Evolutionary conservation across 2,888 invertebrate genomes (phyloP), one percentile per base, ranked within the genome.

Genomic region (Seira musarum): DNA sequence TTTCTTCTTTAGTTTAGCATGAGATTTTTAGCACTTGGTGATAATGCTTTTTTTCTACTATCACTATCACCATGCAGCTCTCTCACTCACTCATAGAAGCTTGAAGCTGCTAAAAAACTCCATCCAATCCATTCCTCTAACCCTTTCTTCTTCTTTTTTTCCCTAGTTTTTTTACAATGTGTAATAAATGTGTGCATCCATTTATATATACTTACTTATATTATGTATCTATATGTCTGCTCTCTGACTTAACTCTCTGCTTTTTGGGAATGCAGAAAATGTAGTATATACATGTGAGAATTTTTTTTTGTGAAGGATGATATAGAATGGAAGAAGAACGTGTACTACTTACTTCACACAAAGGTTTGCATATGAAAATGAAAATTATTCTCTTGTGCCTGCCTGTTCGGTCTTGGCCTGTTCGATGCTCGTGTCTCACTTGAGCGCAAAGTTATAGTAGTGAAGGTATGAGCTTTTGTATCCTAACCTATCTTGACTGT

Each of bases 1-100:
- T 53, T 53, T 40, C 13, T n/a, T n/a, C n/a, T n/a, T n/a, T n/a
- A n/a, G n/a, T n/a, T 30, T 30, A 53, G 53, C 53, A 53, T 53
- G 53, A 53, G 53, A 53, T 53, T 53, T 53, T 53, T 53, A 53
- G 53, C 53, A 53, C 53, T 53, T 53, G 53, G 53, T 53, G 53
- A 53, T 53, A 53, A 53, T 53, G 53, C 15, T 53, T 53, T 40
- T 40, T n/a, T 40, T 40, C 40, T 40, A 40, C 40, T n/a, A n/a
- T n/a, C n/a, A n/a, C 30, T 53, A 53, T 53, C 53, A 53, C 53
- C 53, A 53, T 53, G 53, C 53, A 53, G 15, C 53, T n/a, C 3
- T 3, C 13, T 15, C 15, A 8, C 53, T 53, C 6, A 13, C 53
- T 53, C 53, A 40, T 30, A 30, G 3, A 5, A 30, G 30, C 30